Evolutionary conservation across 2,113 vertebrate genomes (phyloP).

Genomic region (Colossoma macropomum): DNA sequence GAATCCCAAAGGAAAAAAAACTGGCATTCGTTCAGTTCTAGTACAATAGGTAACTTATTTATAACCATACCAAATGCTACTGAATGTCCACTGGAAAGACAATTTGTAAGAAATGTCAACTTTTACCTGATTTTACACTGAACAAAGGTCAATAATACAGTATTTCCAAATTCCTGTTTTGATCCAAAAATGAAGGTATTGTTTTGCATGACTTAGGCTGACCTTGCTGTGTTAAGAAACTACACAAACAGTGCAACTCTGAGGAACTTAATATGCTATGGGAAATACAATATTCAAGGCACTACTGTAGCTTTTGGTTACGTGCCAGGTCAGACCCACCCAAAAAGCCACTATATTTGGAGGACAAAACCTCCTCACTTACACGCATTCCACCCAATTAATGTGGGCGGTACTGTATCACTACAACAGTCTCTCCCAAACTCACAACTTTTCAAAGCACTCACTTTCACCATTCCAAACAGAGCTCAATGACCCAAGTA

Average conservation of each 20-base stretch:
- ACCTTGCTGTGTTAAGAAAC: not conserved
- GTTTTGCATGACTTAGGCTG: not conserved
- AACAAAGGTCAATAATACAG: no score
- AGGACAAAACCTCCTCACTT: constrained; percentile 19
- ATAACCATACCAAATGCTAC: not conserved
- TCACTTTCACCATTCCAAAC: constrained; percentile 10
- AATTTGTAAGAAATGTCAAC: not conserved
- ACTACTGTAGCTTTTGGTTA: constrained; percentile 32
- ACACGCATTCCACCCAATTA: constrained; percentile 35
- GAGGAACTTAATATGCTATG: not conserved
- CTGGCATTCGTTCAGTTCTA: not conserved
- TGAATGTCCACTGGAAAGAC: not conserved
- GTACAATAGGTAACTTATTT: constrained; percentile 16
- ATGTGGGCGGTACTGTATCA: not conserved
- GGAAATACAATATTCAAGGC: constrained; percentile 36
- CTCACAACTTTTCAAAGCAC: constrained; percentile 14
- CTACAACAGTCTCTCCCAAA: not conserved
- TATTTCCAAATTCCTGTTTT: not conserved
- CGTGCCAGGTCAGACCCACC: constrained; percentile 24
- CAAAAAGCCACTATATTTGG: constrained; percentile 31
- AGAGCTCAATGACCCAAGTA: constrained; percentile 8
- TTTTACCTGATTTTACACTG: not conserved
- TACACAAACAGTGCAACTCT: not conserved
- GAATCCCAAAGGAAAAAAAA: not conserved
- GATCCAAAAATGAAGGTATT: not conserved